Evolutionary conservation across 1,140 invertebrate species (phyloP).

Genomic region (Aphelenchoides fujianensis): DNA sequence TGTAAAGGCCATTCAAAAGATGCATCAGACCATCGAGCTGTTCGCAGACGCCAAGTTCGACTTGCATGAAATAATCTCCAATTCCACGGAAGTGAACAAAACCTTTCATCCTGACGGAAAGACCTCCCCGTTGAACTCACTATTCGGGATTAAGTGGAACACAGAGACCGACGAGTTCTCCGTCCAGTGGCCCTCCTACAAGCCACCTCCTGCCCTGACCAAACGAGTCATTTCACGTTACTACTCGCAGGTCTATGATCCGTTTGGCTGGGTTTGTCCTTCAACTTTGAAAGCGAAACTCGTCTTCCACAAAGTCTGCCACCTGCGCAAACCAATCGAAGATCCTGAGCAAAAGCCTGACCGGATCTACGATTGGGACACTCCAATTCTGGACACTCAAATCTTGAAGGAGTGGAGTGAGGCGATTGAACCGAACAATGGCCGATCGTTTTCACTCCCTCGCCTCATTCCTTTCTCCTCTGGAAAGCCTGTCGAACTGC

Average conservation of each 20-base stretch:
- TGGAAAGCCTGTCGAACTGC: neutral
- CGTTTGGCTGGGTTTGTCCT: neutral
- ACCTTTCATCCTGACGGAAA: neutral
- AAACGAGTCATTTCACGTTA: neutral
- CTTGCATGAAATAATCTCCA: neutral
- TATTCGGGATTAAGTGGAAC: neutral
- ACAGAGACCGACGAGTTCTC: conserved; percentile 4
- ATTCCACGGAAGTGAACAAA: neutral
- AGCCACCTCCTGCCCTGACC: neutral
- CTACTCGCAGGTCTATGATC: neutral
- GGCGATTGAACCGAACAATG: neutral
- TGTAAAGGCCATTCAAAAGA: neutral
- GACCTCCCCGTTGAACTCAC: neutral
- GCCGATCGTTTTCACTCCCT: neutral
- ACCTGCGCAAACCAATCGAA: neutral
- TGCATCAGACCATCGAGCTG: neutral
- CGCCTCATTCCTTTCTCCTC: neutral
- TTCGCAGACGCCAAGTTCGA: neutral
- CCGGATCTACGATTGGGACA: conserved; percentile 4
- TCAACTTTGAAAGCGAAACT: conserved; percentile 11
- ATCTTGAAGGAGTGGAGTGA: neutral
- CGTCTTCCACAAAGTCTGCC: neutral
- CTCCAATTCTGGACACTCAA: neutral
- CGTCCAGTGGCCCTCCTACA: neutral
- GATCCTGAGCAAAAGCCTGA: neutral